Conservation (phyloP, 2,797 vertebrate genomes). For the Okamejei kenojei region DNA sequence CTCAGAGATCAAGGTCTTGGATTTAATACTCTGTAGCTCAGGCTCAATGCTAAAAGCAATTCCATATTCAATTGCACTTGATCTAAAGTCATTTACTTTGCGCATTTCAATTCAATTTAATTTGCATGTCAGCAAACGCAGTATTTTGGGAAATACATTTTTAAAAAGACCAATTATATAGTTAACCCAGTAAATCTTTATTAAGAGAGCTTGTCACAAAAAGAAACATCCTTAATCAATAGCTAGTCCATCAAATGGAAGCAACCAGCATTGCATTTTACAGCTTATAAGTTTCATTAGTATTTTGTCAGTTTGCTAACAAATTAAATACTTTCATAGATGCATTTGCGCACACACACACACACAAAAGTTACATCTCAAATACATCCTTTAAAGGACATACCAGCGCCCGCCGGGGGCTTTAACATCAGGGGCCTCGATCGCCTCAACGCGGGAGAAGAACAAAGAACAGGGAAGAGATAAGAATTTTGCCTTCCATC, state of each 20-base stretch:
- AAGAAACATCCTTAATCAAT: neutral
- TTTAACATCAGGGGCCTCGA: too few relatives aligned
- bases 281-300: neutral
- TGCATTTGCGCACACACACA: too few relatives aligned
- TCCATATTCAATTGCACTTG: neutral
- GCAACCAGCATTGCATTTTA: neutral
- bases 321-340: neutral
- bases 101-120: neutral
- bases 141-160: neutral
- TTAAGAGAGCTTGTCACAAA: neutral
- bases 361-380: too few relatives aligned
- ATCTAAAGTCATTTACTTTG: neutral
- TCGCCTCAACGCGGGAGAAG: too few relatives aligned
- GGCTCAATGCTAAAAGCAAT: neutral
- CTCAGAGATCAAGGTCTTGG: neutral
- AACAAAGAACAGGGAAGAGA: too few relatives aligned
- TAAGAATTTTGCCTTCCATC: too few relatives aligned
- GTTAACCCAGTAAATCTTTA: neutral
- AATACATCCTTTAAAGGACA: too few relatives aligned
- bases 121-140: neutral
- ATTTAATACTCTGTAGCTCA: neutral
- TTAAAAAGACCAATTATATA: neutral
- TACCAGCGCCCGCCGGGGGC: too few relatives aligned
- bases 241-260: neutral
- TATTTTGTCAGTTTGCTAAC: neutral